Percentiles rank a stretch among this genome's conserved stretches.
Evolutionary conservation across 2,113 vertebrate genomes (phyloP).

Genomic region (Rhagologus leucostigma): DNA sequence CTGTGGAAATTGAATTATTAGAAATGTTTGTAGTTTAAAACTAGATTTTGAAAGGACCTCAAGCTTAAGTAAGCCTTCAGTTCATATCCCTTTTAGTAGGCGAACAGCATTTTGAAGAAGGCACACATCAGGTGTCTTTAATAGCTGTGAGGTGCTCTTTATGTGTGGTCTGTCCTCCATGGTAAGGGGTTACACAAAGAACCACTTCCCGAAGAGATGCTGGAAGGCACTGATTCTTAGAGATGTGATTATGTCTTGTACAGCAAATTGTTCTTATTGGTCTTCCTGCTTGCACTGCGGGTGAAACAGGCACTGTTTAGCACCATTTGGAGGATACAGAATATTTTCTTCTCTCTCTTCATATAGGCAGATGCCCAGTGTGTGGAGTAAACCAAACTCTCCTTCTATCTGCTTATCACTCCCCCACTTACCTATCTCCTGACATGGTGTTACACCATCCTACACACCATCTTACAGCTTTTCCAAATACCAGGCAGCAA

Average conservation of each 20-base stretch:
- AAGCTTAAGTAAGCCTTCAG: background rate
- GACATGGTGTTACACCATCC: background rate
- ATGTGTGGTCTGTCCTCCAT: accelerated
- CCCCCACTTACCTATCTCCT: background rate
- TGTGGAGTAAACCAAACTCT: background rate
- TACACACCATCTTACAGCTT: background rate
- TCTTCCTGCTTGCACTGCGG: background rate
- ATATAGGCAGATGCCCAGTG: background rate
- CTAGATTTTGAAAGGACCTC: background rate
- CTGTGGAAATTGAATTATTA: background rate
- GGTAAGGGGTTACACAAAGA: background rate
- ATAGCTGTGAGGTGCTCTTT: background rate
- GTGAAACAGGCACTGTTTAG: background rate
- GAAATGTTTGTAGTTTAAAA: background rate
- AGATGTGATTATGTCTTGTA: background rate
- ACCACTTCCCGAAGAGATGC: background rate
- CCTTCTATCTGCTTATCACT: background rate
- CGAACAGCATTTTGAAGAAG: background rate
- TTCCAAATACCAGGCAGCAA: background rate
- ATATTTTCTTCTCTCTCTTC: background rate
- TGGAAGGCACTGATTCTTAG: background rate
- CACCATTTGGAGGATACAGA: background rate
- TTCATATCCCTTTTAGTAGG: background rate
- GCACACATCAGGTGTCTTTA: background rate
- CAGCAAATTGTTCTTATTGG: background rate